Evolutionary conservation across 2,888 invertebrate genomes (phyloP), one percentile per base, ranked within the genome.

Genomic region (Scaptomyza tumidula): DNA sequence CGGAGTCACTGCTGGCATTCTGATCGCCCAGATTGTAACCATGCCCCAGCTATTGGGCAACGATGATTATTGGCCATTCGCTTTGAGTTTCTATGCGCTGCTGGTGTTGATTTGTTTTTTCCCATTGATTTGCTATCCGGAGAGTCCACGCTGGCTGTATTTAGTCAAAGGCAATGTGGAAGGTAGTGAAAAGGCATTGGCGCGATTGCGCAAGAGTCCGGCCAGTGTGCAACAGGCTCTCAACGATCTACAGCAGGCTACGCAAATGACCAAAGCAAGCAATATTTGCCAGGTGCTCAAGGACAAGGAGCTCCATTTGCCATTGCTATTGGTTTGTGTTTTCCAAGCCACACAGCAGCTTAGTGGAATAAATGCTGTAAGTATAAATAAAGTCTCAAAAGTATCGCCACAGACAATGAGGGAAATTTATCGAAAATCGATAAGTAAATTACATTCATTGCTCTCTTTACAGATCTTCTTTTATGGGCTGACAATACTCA

Each of bases 291-390:
- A 93, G 24, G 94, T 96, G 55, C 62, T 95, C 19, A 90, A 80
- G 5, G 94, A 95, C 57, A 93, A 91, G 5, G 89, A 93, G 10
- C 92, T 96, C 14, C 90, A 94, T 27, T 92, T 97, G 88, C 96
- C 97, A 2, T 90, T 98, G 46, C 90, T 96, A 50, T 93, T 98
- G 59, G 95, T 96, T 11, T 95, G 96, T 84, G 93, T 94, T 59
- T 93, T 97, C 93, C 89, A 88, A 56, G 94, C 95, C 24, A 96
- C 97, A 0, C 98, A 98, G 92, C 98, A 98, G 92, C 94, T 97
- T 54, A 95, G 96, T 80, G 98, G 98, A 59, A 96, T 98, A 62
- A 98, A 98, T 91, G 97, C 97, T 52, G 97, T 96, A 90, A 93
- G 94, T 67, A 10, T 29, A 14, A 31, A 6, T 11, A 7, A 6